Conservation (phyloP, 2,113 vertebrate genomes). For the Aleadryas rufinucha region DNA sequence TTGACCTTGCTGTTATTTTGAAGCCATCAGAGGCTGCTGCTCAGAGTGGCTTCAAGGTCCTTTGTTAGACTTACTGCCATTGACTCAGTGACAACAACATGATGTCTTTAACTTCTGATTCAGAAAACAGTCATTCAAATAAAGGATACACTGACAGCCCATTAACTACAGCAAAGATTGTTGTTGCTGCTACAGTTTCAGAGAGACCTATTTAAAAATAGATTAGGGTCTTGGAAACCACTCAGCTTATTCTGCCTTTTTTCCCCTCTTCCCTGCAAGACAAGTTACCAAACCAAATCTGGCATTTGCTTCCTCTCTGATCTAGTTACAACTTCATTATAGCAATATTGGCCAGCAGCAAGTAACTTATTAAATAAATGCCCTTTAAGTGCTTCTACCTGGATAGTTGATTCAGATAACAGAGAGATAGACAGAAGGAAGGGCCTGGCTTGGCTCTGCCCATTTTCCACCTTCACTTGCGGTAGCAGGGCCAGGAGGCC, state of each 20-base stretch:
- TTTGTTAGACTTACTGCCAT: slow-evolving; percentile 31
- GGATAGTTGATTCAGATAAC: neutral
- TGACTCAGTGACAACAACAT: slow-evolving; percentile 15
- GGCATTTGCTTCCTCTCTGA: slow-evolving; percentile 58
- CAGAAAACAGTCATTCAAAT: slow-evolving; percentile 45
- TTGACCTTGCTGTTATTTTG: slow-evolving; percentile 29
- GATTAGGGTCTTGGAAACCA: slow-evolving; percentile 56
- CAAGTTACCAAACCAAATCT: slow-evolving; percentile 51
- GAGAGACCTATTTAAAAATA: slow-evolving; percentile 70
- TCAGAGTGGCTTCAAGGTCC: neutral
- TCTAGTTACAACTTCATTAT: slow-evolving; percentile 74
- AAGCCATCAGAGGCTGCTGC: neutral
- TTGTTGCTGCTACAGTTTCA: slow-evolving; percentile 46
- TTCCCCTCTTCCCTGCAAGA: slow-evolving; percentile 30
- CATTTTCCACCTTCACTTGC: neutral
- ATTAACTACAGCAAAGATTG: slow-evolving; percentile 70
- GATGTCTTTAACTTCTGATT: slow-evolving; percentile 46
- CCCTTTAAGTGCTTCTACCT: slow-evolving; percentile 60
- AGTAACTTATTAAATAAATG: slow-evolving; percentile 73
- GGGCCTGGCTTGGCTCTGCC: neutral
- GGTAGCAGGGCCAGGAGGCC: neutral
- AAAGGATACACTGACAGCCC: slow-evolving; percentile 61
- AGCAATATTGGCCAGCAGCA: slow-evolving; percentile 62
- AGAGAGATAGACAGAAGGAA: neutral
- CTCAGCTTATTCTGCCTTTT: slow-evolving; percentile 50